phyloP scores from a whole-genome alignment of 2,888 invertebrate genomes.

The Villa cingulata region DNA sequence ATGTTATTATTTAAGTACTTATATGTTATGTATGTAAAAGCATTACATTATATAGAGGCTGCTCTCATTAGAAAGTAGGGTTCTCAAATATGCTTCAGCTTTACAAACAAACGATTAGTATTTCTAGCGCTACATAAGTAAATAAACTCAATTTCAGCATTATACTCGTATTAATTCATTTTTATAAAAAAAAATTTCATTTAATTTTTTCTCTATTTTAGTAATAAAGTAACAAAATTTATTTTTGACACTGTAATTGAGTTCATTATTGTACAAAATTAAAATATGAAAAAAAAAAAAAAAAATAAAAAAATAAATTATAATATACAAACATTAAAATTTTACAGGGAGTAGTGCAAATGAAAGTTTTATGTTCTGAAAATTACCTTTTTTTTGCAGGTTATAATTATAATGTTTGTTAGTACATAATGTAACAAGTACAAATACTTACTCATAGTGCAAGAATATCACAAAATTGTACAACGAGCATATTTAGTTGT shows the following conservation, averaged over 20 bases:
- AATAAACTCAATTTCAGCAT: not conserved
- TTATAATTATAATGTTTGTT: not conserved
- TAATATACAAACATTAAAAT: not conserved
- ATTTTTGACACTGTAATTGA: too few relatives aligned
- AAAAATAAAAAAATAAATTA: not conserved
- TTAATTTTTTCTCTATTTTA: too few relatives aligned
- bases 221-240: too few relatives aligned
- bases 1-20: not conserved
- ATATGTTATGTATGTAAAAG: not conserved
- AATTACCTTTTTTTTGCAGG: not conserved
- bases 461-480: not conserved
- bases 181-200: too few relatives aligned
- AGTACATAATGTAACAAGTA: not conserved
- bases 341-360: not conserved
- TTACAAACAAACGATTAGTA: slow-evolving; percentile 11
- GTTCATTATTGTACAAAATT: too few relatives aligned
- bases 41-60: not conserved
- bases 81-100: slow-evolving; percentile 10
- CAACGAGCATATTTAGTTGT: too few relatives aligned
- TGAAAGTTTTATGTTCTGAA: not conserved
- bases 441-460: not conserved
- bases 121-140: slow-evolving; percentile 8
- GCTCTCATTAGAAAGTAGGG: slow-evolving; percentile 3
- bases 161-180: too few relatives aligned
- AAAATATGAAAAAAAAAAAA: not conserved